Evolutionary conservation across 2,888 invertebrate genomes (phyloP).

Genomic region (Odontothrips loti): DNA sequence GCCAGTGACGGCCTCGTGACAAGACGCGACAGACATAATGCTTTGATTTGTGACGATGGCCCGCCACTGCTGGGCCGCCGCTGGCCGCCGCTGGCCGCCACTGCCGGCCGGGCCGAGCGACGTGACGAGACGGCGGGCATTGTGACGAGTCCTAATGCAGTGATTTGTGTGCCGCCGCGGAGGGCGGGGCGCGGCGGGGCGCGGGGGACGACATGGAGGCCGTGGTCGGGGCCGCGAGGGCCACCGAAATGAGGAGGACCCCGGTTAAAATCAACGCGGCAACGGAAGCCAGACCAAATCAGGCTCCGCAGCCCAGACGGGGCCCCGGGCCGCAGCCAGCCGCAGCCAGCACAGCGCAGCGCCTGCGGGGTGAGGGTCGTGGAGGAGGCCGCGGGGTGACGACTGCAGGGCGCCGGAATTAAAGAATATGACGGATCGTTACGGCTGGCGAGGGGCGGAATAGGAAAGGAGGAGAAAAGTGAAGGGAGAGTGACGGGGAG

Average conservation of each 20-base stretch:
- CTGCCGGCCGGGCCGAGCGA: neutral
- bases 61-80: neutral
- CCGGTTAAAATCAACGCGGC: too few relatives aligned
- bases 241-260: neutral
- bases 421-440: neutral
- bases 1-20: conserved; percentile 8
- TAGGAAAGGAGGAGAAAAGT: neutral
- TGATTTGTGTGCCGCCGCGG: conserved; percentile 11
- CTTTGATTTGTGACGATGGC: neutral
- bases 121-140: neutral
- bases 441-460: neutral
- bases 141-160: conserved; percentile 14
- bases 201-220: neutral
- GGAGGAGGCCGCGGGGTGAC: too few relatives aligned
- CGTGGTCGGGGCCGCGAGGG: neutral
- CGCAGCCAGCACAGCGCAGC: too few relatives aligned
- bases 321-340: too few relatives aligned
- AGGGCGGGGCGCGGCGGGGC: neutral
- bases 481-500: neutral
- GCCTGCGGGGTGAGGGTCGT: neutral
- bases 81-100: neutral
- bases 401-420: neutral
- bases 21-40: conserved; percentile 3
- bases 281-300: too few relatives aligned
- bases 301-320: too few relatives aligned